Percentiles rank a stretch among this genome's conserved stretches.
phyloP scores from a whole-genome alignment of 2,797 vertebrate genomes.

The Forpus xanthops region DNA sequence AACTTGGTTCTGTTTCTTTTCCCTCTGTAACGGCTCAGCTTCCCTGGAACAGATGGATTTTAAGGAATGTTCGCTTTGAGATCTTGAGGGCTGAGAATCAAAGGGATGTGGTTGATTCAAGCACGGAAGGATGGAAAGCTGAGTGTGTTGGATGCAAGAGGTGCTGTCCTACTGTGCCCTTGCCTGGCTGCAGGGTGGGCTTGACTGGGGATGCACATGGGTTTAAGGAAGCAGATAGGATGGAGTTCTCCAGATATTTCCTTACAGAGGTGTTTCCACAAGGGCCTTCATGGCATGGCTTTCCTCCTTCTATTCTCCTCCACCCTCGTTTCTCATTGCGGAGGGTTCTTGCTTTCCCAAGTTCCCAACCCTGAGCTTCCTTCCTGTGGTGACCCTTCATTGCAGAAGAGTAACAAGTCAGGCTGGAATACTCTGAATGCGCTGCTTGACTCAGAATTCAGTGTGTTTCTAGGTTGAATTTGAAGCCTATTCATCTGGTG shows the following conservation, averaged over 20 bases:
- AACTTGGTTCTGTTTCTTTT: background rate
- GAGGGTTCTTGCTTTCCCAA: background rate
- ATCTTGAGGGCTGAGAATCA: background rate
- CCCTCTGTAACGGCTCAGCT: background rate
- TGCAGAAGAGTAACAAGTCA: fast-evolving
- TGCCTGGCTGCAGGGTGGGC: background rate
- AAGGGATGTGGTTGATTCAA: background rate
- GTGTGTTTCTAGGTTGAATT: background rate
- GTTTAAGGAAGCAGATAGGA: background rate
- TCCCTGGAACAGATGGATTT: background rate
- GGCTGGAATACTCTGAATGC: background rate
- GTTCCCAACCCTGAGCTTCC: background rate
- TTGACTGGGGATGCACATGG: background rate
- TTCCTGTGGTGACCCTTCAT: background rate
- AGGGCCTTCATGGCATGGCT: background rate
- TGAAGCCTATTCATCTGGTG: background rate
- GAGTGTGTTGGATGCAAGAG: background rate
- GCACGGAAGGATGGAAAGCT: background rate
- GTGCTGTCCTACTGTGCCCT: background rate
- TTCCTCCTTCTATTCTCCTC: background rate
- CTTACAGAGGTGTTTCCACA: background rate
- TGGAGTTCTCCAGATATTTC: background rate
- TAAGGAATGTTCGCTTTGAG: background rate
- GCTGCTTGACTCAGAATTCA: background rate
- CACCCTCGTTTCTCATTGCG: background rate